These are phyloP conservation scores for Danionella cerebrum DNA, from an alignment of 2,113 vertebrate species.

Conservation along the genomic window DNA sequence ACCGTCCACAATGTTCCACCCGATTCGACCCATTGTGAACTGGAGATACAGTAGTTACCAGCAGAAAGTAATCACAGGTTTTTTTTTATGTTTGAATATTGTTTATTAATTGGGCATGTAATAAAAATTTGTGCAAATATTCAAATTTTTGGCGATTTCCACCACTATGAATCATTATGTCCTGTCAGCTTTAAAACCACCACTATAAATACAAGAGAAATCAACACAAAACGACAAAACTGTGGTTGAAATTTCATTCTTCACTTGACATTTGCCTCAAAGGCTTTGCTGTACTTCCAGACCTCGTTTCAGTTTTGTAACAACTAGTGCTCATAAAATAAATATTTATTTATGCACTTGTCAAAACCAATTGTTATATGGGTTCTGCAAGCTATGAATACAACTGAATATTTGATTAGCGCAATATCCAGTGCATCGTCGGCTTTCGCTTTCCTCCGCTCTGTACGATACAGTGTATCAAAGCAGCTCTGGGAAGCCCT, in stretches of 20 bases:
- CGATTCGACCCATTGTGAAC: too few species aligned
- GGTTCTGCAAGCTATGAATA: not conserved
- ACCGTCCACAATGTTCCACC: too few species aligned
- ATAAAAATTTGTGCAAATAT: too few species aligned
- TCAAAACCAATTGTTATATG: not conserved
- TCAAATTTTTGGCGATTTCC: too few species aligned
- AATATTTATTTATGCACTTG: not conserved
- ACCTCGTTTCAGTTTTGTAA: not conserved
- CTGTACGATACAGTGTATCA: not conserved
- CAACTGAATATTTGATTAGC: not conserved
- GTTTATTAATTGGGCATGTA: too few species aligned
- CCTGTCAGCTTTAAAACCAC: not conserved
- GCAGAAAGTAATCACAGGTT: too few species aligned
- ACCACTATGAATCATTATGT: not conserved
- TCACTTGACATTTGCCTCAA: not conserved
- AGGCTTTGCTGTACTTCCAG: not conserved
- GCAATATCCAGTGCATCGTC: not conserved
- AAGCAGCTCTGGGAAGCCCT: not conserved
- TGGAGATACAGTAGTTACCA: too few species aligned
- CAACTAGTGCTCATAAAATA: not conserved
- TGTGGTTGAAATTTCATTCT: not conserved
- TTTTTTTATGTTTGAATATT: too few species aligned
- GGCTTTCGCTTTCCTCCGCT: not conserved
- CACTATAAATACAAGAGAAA: not conserved
- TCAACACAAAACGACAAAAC: not conserved